phyloP scores from a whole-genome alignment of 2,888 invertebrate genomes.

The Beris morrisii region DNA sequence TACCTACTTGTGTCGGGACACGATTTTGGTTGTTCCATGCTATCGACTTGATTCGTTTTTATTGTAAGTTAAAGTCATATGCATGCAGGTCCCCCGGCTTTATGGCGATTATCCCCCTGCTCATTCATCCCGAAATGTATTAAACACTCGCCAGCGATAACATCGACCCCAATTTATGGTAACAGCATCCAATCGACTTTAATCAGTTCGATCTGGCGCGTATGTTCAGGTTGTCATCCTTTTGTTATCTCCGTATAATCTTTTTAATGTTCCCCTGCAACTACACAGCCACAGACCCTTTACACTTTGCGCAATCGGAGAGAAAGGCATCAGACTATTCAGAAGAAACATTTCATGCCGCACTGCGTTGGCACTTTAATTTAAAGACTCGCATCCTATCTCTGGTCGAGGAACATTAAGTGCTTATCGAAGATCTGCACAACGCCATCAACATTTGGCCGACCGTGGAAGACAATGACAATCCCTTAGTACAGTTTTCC shows the following conservation, averaged over 20 bases:
- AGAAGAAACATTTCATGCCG: constrained; percentile 22
- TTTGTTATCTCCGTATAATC: constrained; percentile 15
- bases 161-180: constrained; percentile 21
- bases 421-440: constrained; percentile 27
- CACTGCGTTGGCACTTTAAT: constrained; percentile 27
- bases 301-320: constrained; percentile 24
- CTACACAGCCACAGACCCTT: constrained; percentile 22
- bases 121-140: constrained; percentile 11
- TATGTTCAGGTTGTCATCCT: constrained; percentile 27
- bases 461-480: constrained; percentile 23
- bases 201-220: constrained; percentile 27
- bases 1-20: too few relatives aligned
- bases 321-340: constrained; percentile 21
- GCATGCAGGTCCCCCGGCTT: too few relatives aligned
- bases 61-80: too few relatives aligned
- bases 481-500: constrained; percentile 21
- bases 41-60: too few relatives aligned
- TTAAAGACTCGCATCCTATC: constrained; percentile 25
- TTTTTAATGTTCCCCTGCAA: constrained; percentile 19
- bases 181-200: constrained; percentile 6
- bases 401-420: constrained; percentile 8
- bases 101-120: too few relatives aligned
- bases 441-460: background rate
- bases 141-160: constrained; percentile 28
- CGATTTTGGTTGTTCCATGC: too few relatives aligned